Base-by-base conservation (phyloP, 2,888 invertebrate species). In the Caenorhabditis afra region DNA sequence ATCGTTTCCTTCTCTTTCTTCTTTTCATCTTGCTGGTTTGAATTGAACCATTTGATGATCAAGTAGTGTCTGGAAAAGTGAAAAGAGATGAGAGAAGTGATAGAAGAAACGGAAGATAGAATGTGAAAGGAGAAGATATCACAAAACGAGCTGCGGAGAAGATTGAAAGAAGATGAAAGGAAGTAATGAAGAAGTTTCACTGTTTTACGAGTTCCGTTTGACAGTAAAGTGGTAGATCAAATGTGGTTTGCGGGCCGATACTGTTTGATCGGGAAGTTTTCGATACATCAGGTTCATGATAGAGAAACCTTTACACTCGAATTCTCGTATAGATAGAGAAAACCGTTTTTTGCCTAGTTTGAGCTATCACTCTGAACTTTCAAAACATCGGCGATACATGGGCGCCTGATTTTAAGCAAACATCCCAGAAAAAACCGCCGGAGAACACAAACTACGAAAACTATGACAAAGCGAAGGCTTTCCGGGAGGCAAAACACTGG, bases 1-100 rank as follows among this genome's bases (percentile, higher is more conserved):
- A 18, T 37, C 35, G 20, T 50, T 23, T 45, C 16, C 41, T n/a
- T 47, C 29, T 29, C 29, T 29, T 7, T 29, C 29, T 29, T 7
- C 7, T 5, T 29, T 29, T 29, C 29, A 39, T 18, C 16, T 41
- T 45, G 23, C 37, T 41, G 20, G 22, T 39, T 41, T 41, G 41
- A 41, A 41, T 49, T 47, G 41, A 47, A 45, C 45, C 62, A 61
- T 58, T 66, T 58, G 57, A 49, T 52, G 58, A 59, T 68, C 52
- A 23, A 53, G 59, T 44, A 44, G 52, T 37, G 61, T 61, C 61
- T 68, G 68, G 58, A 59, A 68, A 68, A 45, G 29, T 68, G 49
- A 41, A 68, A 50, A 67, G 16, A 16, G 44, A 52, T n/a, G n/a
- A n/a, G 53, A 64, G 44, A 64, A 37, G 18, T 20, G 14, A 47